These are phyloP conservation scores for Drosophila histrio DNA, from an alignment of 2,888 invertebrate genomes.

Conservation along the genomic window DNA sequence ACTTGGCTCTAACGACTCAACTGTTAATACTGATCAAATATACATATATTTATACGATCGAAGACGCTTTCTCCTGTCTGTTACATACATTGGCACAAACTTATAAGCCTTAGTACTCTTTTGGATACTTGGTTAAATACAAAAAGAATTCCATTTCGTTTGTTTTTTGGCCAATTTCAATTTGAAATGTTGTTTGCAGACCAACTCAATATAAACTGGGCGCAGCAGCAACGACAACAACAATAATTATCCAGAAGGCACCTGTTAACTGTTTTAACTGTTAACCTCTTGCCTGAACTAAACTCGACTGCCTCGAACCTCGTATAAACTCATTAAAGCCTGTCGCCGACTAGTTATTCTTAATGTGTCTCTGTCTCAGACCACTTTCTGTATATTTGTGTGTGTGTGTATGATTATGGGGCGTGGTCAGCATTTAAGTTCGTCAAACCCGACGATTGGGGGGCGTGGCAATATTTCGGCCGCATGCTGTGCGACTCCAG, in stretches of 20 bases:
- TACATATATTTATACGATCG: no score
- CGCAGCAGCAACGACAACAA: conserved; percentile 20
- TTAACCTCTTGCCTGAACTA: conserved; percentile 22
- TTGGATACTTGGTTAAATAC: no score
- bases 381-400: neutral
- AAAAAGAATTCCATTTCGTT: conserved; percentile 12
- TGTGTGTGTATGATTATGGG: conserved; percentile 7
- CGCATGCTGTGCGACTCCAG: conserved; percentile 38
- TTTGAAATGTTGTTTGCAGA: conserved; percentile 22
- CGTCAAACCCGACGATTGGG: conserved; percentile 9
- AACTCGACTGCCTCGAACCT: neutral
- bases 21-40: no score
- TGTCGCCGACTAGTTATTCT: conserved; percentile 33
- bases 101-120: no score
- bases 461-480: conserved; percentile 32
- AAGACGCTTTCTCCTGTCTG: no score
- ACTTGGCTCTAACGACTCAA: no score
- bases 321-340: conserved; percentile 37
- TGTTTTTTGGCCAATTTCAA: conserved; percentile 26
- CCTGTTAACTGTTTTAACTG: conserved; percentile 26
- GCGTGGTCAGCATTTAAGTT: conserved; percentile 38
- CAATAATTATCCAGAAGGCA: conserved; percentile 6
- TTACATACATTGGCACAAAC: no score
- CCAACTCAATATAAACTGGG: conserved; percentile 39
- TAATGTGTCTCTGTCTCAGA: conserved; percentile 26